Percentiles rank a stretch among this genome's conserved stretches.
Evolutionary conservation across 2,888 invertebrate genomes (phyloP).

Genomic region (Eledone cirrhosa): DNA sequence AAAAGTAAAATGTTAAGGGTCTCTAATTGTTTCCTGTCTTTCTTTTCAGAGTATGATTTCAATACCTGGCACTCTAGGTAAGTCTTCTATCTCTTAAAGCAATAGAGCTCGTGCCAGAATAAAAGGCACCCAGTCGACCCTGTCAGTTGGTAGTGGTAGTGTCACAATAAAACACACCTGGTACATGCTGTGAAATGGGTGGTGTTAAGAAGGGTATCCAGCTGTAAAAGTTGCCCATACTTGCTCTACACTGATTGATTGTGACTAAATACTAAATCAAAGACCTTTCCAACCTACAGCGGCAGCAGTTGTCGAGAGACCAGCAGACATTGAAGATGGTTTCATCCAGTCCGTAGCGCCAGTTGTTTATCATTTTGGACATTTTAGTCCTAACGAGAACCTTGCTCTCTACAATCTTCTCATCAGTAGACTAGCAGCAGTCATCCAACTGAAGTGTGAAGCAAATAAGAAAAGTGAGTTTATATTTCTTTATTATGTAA

Average conservation of each 20-base stretch:
- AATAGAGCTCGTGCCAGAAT: too few relatives aligned
- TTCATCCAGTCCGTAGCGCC: slow-evolving; percentile 89
- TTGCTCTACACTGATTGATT: too few relatives aligned
- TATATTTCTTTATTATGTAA: background rate
- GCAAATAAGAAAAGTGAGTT: slow-evolving; percentile 83
- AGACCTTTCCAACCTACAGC: slow-evolving; percentile 69
- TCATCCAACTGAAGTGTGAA: slow-evolving; percentile 78
- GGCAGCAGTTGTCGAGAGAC: slow-evolving; percentile 88
- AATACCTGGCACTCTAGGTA: slow-evolving; percentile 89
- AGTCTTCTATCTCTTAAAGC: slow-evolving; percentile 37
- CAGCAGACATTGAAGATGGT: slow-evolving; percentile 93
- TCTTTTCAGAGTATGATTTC: slow-evolving; percentile 79
- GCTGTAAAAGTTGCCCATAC: too few relatives aligned
- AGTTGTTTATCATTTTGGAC: slow-evolving; percentile 91
- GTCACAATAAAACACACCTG: too few relatives aligned
- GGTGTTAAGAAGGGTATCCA: too few relatives aligned
- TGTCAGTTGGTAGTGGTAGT: too few relatives aligned
- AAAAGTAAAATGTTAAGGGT: too few relatives aligned
- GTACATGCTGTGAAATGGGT: too few relatives aligned
- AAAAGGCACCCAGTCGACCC: too few relatives aligned
- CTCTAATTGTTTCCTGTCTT: background rate
- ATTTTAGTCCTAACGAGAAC: slow-evolving; percentile 81
- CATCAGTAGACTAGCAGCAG: slow-evolving; percentile 84
- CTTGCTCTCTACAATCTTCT: slow-evolving; percentile 84
- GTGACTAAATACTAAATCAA: too few relatives aligned